Base-by-base conservation (phyloP, 1,140 invertebrate species). In the Sycophaga agraensis region DNA sequence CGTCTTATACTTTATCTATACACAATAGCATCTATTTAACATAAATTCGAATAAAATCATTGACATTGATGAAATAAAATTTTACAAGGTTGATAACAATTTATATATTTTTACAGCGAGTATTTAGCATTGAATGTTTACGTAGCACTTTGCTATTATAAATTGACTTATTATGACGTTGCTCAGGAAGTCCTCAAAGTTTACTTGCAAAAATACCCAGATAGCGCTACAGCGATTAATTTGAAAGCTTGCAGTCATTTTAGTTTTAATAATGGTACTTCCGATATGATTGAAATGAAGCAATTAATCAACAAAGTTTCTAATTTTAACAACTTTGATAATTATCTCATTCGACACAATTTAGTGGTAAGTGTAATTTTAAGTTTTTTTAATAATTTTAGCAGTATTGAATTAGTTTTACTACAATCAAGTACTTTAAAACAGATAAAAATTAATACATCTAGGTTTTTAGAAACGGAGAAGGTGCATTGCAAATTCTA, bases 61-160 rank as follows among this genome's bases (percentile, higher is more conserved):
- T n/a, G n/a, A n/a, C n/a, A n/a, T n/a, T n/a, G n/a, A n/a, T n/a
- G n/a, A n/a, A n/a, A n/a, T n/a, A n/a, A n/a, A n/a, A n/a, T n/a
- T n/a, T n/a, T n/a, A n/a, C n/a, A n/a, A n/a, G n/a, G n/a, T n/a
- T n/a, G n/a, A n/a, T n/a, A n/a, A n/a, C n/a, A n/a, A n/a, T n/a
- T n/a, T n/a, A n/a, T n/a, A n/a, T n/a, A n/a, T n/a, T n/a, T n/a
- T n/a, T n/a, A 14, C 80, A 95, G 94, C 69, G 91, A 96, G 51
- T 96, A 90, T 78, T 79, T 97, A 67, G 97, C 97, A 7, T 78
- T 99, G 43, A 98, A 98, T 81, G 94, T 99, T 8, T 99, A 99
- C 78, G 90, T 99, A 55, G 97, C 96, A 0, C 79, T 99, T 8
- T 99, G 97, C 71, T 99, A 98, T 76, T 99, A 99, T 76, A 99